phyloP scores from a whole-genome alignment of 2,888 invertebrate genomes.

The Leptopilina drosophilae region DNA sequence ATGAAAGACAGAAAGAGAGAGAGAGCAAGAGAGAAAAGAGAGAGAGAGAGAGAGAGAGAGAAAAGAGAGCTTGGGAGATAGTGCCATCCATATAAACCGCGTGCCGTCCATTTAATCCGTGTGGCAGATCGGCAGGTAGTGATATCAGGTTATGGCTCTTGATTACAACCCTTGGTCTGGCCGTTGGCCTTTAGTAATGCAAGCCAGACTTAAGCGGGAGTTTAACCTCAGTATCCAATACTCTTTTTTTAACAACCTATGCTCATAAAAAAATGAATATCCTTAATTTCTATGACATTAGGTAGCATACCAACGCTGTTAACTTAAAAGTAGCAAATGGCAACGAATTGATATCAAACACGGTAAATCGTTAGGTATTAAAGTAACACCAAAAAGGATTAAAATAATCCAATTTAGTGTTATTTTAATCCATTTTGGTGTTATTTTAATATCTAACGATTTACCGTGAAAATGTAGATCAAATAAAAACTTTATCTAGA shows the following conservation, averaged over 20 bases:
- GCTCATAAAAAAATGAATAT: constrained; percentile 17
- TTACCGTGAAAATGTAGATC: too few species aligned
- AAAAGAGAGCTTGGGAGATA: constrained; percentile 31
- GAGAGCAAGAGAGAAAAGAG: background rate
- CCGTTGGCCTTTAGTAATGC: constrained; percentile 24
- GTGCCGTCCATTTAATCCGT: constrained; percentile 31
- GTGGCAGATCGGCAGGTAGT: constrained; percentile 24
- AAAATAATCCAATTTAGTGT: too few species aligned
- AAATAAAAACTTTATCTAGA: too few species aligned
- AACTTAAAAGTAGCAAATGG: too few species aligned
- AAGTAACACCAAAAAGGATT: too few species aligned
- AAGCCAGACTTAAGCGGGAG: constrained; percentile 1
- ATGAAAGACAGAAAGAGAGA: background rate
- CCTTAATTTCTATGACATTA: constrained; percentile 9
- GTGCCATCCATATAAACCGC: constrained; percentile 1
- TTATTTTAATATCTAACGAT: too few species aligned
- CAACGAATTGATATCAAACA: too few species aligned
- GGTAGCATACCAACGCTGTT: too few species aligned
- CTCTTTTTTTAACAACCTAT: constrained; percentile 1
- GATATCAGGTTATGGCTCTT: constrained; percentile 36
- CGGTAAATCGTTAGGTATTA: too few species aligned
- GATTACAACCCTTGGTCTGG: constrained; percentile 22
- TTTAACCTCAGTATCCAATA: constrained; percentile 7
- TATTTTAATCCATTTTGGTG: too few species aligned
- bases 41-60: background rate